Base-by-base conservation (phyloP, 2,888 invertebrate genomes). In the Tetanocera ferruginea region DNA sequence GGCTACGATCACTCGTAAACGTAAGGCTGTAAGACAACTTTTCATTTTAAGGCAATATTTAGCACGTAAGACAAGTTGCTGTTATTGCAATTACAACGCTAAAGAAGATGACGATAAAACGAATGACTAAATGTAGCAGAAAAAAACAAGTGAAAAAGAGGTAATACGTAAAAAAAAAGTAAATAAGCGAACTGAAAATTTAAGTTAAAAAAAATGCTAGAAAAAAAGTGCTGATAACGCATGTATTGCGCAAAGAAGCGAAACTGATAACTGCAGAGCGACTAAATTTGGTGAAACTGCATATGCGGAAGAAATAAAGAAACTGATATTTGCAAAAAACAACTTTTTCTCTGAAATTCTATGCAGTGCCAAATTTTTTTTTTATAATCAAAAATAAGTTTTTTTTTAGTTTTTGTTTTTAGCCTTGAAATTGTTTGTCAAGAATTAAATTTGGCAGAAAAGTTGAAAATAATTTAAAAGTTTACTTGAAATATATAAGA, bases 31-130 rank as follows among this genome's bases (percentile, higher is more conserved):
- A 72, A 78, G 69, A 80, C 78, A 75, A 80, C 80, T 80, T 80
- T 80, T 80, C 80, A 72, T 80, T 80, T 78, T 78, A 77, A 71
- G 74, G 79, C 60, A 74, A 78, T 71, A 64, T 76, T 78, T 76
- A 71, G 76, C 73, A 76, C 74, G 71, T 74, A 43, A 74, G 72
- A 72, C 71, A 72, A 69, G 73, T 73, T 77, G 67, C 67, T 28
- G 57, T 31, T 25, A 23, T 31, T 9, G 49, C 14, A 37, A 51
- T 51, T 17, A 64, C 49, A 28, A 31, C 23, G 51, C 6, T 23
- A 19, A 64, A 28, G 57, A 71, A 31, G 67, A 23, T 49, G 67
- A 67, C 17, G 28, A 31, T 34, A 57, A 55, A 55, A 57, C 4
- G 55, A 19, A 71, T 52, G n/a, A 57, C 8, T 31, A 71, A 71